A percentile compares a stretch with the other conserved stretches of the same genome.
Conservation (phyloP, 2,888 invertebrate genomes). For the Orthosia gracilis region DNA sequence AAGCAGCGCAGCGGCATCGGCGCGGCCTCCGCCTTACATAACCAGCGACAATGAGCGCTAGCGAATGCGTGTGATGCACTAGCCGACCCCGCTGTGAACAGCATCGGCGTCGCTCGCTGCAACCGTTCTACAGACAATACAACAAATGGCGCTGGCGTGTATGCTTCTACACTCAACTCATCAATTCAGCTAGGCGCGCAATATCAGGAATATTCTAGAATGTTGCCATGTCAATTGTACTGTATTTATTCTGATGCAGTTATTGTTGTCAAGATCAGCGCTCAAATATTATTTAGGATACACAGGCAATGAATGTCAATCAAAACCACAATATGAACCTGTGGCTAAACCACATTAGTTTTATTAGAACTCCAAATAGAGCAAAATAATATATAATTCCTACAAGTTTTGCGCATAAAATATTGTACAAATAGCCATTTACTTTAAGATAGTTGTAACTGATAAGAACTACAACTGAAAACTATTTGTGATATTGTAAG, state of each 20-base stretch:
- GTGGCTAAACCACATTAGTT: conserved; percentile 12
- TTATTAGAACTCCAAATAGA: conserved; percentile 21
- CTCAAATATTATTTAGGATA: conserved; percentile 29
- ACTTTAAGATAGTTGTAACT: conserved; percentile 35
- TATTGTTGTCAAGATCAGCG: conserved; percentile 44
- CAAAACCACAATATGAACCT: conserved; percentile 26
- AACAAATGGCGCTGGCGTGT: background rate
- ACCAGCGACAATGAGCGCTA: conserved; percentile 89
- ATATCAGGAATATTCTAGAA: conserved; percentile 46
- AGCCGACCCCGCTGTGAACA: conserved; percentile 65
- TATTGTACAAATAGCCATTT: conserved; percentile 26
- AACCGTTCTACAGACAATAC: conserved; percentile 10
- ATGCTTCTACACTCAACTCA: conserved; percentile 7
- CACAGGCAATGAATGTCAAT: conserved; percentile 24
- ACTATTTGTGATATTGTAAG: conserved; percentile 42
- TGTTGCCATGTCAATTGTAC: background rate
- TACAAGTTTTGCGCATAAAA: conserved; percentile 13
- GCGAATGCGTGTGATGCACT: conserved; percentile 86
- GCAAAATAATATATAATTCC: conserved; percentile 34
- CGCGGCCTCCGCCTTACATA: conserved; percentile 91
- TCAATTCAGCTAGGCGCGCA: background rate
- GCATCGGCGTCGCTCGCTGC: conserved; percentile 31
- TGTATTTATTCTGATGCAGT: background rate
- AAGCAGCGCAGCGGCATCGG: conserved; percentile 87
- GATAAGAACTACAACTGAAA: conserved; percentile 34